phyloP scores from a whole-genome alignment of 2,797 vertebrate species.

The Schizopygopsis pylzovi region DNA sequence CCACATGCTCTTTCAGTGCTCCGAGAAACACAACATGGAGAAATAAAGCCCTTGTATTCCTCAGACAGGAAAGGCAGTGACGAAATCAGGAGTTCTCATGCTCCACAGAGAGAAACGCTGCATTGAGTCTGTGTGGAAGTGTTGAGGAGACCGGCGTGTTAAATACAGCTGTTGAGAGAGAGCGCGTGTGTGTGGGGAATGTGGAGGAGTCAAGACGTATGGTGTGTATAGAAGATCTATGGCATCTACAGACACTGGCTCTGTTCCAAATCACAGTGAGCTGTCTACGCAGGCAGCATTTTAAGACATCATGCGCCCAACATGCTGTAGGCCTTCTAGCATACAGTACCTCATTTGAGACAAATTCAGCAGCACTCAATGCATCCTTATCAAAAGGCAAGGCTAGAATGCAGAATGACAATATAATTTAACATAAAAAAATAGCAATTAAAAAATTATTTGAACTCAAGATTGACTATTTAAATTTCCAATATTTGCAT shows the following conservation, averaged over 20 bases:
- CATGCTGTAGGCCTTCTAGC: neutral
- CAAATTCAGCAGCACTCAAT: neutral
- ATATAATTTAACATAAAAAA: neutral
- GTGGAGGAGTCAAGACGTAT: slow-evolving; percentile 54
- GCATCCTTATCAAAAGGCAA: neutral
- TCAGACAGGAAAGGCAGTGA: slow-evolving; percentile 57
- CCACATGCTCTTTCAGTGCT: slow-evolving; percentile 74
- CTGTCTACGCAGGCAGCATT: neutral
- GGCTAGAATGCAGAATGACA: neutral
- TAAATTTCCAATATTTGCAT: neutral
- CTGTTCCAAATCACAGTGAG: slow-evolving; percentile 1
- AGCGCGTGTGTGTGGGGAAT: slow-evolving; percentile 45
- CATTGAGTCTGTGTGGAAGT: slow-evolving; percentile 51
- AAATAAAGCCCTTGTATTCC: slow-evolving; percentile 68
- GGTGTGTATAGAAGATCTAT: slow-evolving; percentile 56
- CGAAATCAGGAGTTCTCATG: slow-evolving; percentile 37
- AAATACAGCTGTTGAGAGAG: slow-evolving; percentile 47
- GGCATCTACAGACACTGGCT: slow-evolving; percentile 43
- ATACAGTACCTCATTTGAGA: neutral
- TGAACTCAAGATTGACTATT: neutral
- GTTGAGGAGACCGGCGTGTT: slow-evolving; percentile 30
- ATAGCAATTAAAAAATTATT: neutral
- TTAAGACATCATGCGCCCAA: neutral
- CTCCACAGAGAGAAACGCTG: slow-evolving; percentile 45
- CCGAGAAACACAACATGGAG: slow-evolving; percentile 69